phyloP scores from a whole-genome alignment of 1,140 invertebrate species.

The Hyles euphorbiae region DNA sequence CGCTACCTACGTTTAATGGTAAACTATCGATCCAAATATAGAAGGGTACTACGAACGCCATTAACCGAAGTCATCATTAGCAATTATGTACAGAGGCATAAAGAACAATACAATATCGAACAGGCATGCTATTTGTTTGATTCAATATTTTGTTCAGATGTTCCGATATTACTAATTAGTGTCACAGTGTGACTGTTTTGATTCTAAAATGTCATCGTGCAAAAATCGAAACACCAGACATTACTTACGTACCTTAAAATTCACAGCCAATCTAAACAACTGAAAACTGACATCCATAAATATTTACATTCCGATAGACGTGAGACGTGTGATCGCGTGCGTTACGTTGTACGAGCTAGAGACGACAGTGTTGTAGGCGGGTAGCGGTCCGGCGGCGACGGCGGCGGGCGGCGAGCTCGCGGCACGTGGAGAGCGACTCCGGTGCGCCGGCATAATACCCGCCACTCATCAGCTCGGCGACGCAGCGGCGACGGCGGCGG shows the following conservation, averaged over 20 bases:
- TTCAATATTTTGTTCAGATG: constrained; percentile 22
- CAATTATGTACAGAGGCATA: constrained; percentile 59
- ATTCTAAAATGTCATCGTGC: constrained; percentile 46
- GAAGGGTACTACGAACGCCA: constrained; percentile 63
- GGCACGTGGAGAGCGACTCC: constrained; percentile 50
- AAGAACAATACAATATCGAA: constrained; percentile 55
- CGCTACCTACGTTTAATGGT: constrained; percentile 56
- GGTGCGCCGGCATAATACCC: constrained; percentile 61
- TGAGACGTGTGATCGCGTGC: constrained; percentile 55
- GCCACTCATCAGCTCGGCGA: constrained; percentile 27
- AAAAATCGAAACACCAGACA: constrained; percentile 53
- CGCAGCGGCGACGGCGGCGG: constrained; percentile 30
- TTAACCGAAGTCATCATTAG: constrained; percentile 53
- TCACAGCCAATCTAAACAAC: constrained; percentile 75
- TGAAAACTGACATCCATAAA: constrained; percentile 74
- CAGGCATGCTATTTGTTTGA: constrained; percentile 50
- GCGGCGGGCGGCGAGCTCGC: constrained; percentile 38
- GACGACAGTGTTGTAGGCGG: constrained; percentile 27
- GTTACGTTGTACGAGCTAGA: constrained; percentile 47
- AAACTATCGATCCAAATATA: constrained; percentile 71
- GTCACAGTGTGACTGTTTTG: constrained; percentile 2
- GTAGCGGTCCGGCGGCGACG: constrained; percentile 31
- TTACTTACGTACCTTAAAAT: constrained; percentile 73
- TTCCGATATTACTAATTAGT: neutral
- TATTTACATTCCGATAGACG: constrained; percentile 70